phyloP scores from a whole-genome alignment of 2,888 invertebrate species.

The Cremastobaeus sp. region DNA sequence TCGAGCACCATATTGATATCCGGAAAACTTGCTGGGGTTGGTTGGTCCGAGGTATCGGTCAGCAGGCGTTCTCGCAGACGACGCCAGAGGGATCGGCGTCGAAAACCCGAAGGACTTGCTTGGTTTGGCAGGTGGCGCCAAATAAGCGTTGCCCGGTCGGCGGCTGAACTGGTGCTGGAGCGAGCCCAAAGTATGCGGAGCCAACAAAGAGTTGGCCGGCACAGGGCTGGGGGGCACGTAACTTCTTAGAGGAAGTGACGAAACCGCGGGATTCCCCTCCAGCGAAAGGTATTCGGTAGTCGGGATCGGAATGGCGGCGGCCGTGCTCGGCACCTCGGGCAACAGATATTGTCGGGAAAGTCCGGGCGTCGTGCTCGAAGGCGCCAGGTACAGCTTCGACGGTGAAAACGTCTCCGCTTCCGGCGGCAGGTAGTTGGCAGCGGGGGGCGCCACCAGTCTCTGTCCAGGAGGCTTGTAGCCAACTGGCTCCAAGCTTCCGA shows the following conservation, averaged over 20 bases:
- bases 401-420: constrained; percentile 18
- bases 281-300: constrained; percentile 58
- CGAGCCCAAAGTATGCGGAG: constrained; percentile 26
- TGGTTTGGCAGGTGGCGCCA: constrained; percentile 13
- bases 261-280: constrained; percentile 49
- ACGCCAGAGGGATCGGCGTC: constrained; percentile 23
- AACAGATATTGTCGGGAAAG: constrained; percentile 22
- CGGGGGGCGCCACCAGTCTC: constrained; percentile 38
- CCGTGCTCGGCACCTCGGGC: constrained; percentile 27
- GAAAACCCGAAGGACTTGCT: constrained; percentile 8
- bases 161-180: constrained; percentile 13
- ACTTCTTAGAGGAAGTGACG: constrained; percentile 58
- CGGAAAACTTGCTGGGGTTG: constrained; percentile 28
- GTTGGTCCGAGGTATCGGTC: constrained; percentile 43
- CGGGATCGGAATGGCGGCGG: constrained; percentile 26
- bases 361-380: constrained; percentile 9
- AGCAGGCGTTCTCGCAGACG: constrained; percentile 31
- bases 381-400: constrained; percentile 56
- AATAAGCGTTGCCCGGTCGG: constrained; percentile 9
- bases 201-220: constrained; percentile 7
- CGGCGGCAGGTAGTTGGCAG: constrained; percentile 44
- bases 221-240: constrained; percentile 19
- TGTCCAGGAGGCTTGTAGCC: constrained; percentile 67
- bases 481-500: constrained; percentile 69
- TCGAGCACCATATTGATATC: constrained; percentile 46